Conservation (phyloP, 1,140 invertebrate genomes). For the Himalopsyche phryganea region DNA sequence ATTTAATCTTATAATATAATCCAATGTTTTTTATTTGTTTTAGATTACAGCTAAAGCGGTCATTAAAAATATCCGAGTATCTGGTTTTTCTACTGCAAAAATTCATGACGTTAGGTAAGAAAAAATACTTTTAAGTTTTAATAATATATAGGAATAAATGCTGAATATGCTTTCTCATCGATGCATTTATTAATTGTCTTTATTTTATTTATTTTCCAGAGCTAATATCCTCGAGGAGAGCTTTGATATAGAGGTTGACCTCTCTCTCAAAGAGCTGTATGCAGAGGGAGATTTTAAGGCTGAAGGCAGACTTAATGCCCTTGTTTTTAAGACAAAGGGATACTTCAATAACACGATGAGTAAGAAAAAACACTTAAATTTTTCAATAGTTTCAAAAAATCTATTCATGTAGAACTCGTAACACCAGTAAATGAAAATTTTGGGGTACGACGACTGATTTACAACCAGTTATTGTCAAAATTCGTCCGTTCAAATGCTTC, state of each 20-base stretch:
- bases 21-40: slow-evolving; percentile 33
- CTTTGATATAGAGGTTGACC: slow-evolving; percentile 54
- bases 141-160: not conserved
- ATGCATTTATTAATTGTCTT: no score
- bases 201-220: slow-evolving; percentile 30
- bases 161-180: no score
- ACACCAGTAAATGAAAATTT: no score
- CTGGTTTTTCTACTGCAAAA: slow-evolving; percentile 46
- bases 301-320: slow-evolving; percentile 47
- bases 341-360: slow-evolving; percentile 45
- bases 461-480: no score
- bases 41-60: slow-evolving; percentile 47
- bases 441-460: no score
- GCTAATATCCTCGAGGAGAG: slow-evolving; percentile 47
- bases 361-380: slow-evolving; percentile 36
- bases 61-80: slow-evolving; percentile 46
- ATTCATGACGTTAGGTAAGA: slow-evolving; percentile 53
- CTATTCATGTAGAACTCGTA: not conserved
- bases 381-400: not conserved
- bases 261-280: slow-evolving; percentile 46
- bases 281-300: slow-evolving; percentile 52
- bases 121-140: slow-evolving; percentile 1
- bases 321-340: slow-evolving; percentile 51
- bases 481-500: no score
- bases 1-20: no score